These are phyloP conservation scores for Naja naja DNA, from an alignment of 2,113 vertebrate species.

Conservation along the genomic window DNA sequence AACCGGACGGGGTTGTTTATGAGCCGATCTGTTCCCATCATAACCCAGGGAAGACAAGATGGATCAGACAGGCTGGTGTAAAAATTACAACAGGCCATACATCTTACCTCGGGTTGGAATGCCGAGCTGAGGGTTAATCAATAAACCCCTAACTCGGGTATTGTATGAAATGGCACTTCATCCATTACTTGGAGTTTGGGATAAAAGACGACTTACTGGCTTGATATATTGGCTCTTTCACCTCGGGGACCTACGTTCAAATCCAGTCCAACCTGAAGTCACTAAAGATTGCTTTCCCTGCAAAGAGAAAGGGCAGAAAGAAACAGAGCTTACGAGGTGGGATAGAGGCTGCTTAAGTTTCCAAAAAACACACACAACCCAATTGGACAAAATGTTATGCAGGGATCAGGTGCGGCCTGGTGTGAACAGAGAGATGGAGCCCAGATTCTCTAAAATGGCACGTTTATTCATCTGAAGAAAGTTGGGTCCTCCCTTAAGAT, in stretches of 20 bases:
- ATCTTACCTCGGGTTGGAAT: conserved; percentile 88
- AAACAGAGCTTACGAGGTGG: conserved; percentile 19
- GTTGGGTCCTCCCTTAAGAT: neutral
- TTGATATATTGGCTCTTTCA: conserved; percentile 70
- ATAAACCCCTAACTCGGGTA: conserved; percentile 91
- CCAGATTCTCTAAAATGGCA: neutral
- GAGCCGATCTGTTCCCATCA: conserved; percentile 77
- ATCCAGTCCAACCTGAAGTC: conserved; percentile 65
- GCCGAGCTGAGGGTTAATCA: conserved; percentile 95
- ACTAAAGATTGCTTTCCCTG: conserved; percentile 57
- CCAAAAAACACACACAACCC: neutral
- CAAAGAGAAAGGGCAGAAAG: neutral
- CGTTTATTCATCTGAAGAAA: neutral
- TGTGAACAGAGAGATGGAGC: neutral
- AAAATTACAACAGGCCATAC: conserved; percentile 92
- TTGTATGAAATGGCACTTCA: conserved; percentile 93
- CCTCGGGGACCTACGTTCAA: conserved; percentile 67
- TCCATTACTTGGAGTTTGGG: conserved; percentile 81
- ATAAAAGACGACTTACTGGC: conserved; percentile 69
- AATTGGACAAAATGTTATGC: neutral
- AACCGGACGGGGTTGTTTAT: conserved; percentile 73
- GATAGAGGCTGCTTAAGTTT: conserved; percentile 30
- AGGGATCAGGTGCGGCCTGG: no score
- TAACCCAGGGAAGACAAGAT: conserved; percentile 85
- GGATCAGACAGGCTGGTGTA: conserved; percentile 92